phyloP scores from a whole-genome alignment of 1,140 invertebrate species.

The Bombus waltoni region DNA sequence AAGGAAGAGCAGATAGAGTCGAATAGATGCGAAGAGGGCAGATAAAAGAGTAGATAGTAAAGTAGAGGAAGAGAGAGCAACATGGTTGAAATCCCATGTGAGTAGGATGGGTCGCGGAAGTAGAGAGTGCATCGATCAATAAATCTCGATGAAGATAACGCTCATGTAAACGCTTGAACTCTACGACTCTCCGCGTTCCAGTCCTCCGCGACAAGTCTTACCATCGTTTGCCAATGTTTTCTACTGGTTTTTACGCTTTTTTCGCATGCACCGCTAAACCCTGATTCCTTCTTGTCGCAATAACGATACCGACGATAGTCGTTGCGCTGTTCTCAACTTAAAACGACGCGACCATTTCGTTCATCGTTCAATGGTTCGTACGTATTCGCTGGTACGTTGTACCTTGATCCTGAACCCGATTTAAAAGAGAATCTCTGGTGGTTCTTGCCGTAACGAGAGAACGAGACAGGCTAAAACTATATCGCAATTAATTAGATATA shows the following conservation, averaged over 20 bases:
- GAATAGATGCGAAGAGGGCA: conserved; percentile 5
- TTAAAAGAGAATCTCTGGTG: background rate
- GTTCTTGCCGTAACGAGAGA: background rate
- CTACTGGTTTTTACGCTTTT: background rate
- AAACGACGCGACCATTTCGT: too few relatives aligned
- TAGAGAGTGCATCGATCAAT: conserved; percentile 62
- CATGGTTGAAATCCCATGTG: conserved; percentile 56
- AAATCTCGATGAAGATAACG: conserved; percentile 60
- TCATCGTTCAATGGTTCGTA: background rate
- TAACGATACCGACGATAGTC: background rate
- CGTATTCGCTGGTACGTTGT: too few relatives aligned
- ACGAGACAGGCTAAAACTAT: background rate
- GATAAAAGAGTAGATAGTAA: conserved; percentile 3
- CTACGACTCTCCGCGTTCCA: background rate
- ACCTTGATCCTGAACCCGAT: background rate
- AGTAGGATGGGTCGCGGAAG: conserved; percentile 49
- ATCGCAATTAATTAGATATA: background rate
- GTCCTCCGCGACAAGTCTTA: background rate
- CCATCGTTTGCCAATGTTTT: background rate
- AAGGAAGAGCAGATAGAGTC: conserved; percentile 23
- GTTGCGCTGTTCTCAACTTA: too few relatives aligned
- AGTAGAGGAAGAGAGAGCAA: conserved; percentile 1
- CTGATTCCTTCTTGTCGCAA: background rate
- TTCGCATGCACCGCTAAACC: too few relatives aligned
- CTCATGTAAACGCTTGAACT: conserved; percentile 54